Base-by-base conservation (phyloP, 2,113 vertebrate species). In the Brachirus orientalis region DNA sequence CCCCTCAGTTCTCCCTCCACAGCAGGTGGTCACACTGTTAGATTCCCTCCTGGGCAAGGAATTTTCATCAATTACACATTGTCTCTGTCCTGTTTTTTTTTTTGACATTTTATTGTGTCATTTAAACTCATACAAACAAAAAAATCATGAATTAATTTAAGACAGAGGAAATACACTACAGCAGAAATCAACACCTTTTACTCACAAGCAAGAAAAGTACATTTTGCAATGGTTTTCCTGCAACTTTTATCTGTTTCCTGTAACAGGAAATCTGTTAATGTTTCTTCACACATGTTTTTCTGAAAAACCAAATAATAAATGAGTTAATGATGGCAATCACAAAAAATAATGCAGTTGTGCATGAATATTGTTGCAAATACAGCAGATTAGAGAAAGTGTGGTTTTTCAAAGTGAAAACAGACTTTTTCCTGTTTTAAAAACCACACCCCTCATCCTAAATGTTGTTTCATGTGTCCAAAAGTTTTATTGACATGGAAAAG, bases 21-120 rank as follows among this genome's bases (percentile, higher is more conserved):
- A 83, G 87, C 80, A 89, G 82, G 86, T 80, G 82, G 85, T 86
- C 84, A 52, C 40, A 57, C 80, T 71, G 77, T 85, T 71, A 76
- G 44, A 73, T 78, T 75, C 74, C 73, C 77, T 75, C 54, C 74
- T 76, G 79, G 74, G 53, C 53, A 19, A 79, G 69, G 80, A 75
- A 80, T 79, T 75, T 73, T 73, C 78, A 80, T 84, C 80, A 82
- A 63, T 79, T 77, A 79, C 63, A 72, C 60, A 68, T 41, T 8
- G n/a, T 38, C 37, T 66, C 19, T 28, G 61, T 59, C 38, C 64
- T n/a, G n/a, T n/a, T n/a, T n/a, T n/a, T n/a, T n/a, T n/a, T n/a
- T n/a, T n/a, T n/a, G n/a, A n/a, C 28, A 6, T 28, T 28, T 28
- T 28, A 28, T 28, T 28, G 41, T 43, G 9, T 13, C 14, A 5